Conservation (phyloP, 2,113 vertebrate species). For the Passerina amoena region DNA sequence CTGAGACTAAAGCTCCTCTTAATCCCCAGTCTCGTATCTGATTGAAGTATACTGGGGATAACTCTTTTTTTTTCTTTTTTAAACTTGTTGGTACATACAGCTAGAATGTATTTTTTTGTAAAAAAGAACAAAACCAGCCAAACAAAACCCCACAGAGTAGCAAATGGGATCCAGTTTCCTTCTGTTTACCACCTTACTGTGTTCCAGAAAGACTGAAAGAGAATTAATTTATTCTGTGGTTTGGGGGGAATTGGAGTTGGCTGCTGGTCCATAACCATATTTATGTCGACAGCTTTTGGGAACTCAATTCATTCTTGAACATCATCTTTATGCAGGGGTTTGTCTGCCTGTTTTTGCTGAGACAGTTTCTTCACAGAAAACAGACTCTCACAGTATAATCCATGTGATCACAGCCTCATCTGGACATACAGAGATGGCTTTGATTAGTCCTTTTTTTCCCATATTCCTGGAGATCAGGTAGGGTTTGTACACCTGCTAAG, state of each 20-base stretch:
- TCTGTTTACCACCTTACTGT: neutral
- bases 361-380: neutral
- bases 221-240: neutral
- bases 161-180: neutral
- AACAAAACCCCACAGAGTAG: neutral
- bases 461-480: neutral
- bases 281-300: neutral
- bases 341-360: neutral
- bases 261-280: neutral
- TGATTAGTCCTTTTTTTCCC: neutral
- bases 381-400: neutral
- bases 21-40: accelerated
- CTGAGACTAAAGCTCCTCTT: neutral
- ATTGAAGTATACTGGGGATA: neutral
- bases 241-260: neutral
- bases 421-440: neutral
- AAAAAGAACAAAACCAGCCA: neutral
- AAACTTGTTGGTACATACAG: neutral
- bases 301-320: neutral
- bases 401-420: accelerated
- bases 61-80: neutral
- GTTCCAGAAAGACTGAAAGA: neutral
- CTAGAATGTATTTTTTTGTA: neutral
- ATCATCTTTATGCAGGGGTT: neutral
- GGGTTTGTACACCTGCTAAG: neutral